These are phyloP conservation scores for Diadumene lineata DNA, from an alignment of 92 coral and sea anemone genomes.

Conservation along the genomic window DNA sequence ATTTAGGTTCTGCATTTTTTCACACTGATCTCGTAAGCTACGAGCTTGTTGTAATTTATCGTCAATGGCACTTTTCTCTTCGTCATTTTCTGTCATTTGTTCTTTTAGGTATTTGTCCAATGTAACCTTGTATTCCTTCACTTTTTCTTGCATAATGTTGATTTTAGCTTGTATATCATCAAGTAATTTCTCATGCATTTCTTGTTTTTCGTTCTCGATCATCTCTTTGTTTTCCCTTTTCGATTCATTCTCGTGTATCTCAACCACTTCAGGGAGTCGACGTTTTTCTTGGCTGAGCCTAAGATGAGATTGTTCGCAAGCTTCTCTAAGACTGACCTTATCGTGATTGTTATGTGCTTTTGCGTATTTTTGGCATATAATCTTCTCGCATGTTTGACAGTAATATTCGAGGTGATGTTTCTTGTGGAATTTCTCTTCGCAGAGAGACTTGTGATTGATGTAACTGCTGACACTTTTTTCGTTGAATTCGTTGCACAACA, in stretches of 20 bases:
- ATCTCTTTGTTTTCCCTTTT: not conserved
- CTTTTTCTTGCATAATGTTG: conserved; percentile 9
- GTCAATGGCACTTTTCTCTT: not conserved
- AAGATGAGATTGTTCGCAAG: not conserved
- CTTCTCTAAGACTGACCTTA: conserved; percentile 9
- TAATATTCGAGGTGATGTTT: not conserved
- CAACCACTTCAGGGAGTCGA: not conserved
- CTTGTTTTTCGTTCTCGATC: not conserved
- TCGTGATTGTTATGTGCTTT: not conserved
- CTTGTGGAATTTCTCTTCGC: conserved; percentile 18
- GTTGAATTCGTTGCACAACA: conserved; percentile 1
- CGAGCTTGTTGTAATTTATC: not conserved
- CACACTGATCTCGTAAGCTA: not conserved
- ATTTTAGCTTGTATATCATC: not conserved
- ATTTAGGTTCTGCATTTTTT: not conserved
- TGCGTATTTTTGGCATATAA: conserved; percentile 8
- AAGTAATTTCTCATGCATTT: not conserved
- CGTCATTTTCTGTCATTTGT: not conserved
- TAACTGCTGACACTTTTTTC: not conserved
- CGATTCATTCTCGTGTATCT: not conserved
- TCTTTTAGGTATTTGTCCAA: not conserved
- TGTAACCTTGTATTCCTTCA: not conserved
- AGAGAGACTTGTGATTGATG: not conserved
- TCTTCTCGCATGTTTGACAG: conserved; percentile 5
- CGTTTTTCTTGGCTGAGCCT: not conserved